phyloP scores from a whole-genome alignment of 2,888 invertebrate species.

The Digitonthophagus gazella region DNA sequence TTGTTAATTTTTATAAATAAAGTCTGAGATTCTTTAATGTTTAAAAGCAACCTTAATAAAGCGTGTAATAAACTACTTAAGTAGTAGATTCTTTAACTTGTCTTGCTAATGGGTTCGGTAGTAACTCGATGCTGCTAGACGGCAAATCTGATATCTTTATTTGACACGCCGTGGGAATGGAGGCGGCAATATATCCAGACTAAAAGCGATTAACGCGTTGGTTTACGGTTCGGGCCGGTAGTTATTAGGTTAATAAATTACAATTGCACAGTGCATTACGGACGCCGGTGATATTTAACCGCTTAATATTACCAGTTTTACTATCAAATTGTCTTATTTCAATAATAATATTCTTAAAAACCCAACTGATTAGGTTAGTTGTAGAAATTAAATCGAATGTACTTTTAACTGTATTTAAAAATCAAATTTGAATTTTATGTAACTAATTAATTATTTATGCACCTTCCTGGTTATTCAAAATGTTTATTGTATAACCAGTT shows the following conservation, averaged over 20 bases:
- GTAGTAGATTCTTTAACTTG: background rate
- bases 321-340: background rate
- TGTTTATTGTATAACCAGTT: too few species aligned
- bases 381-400: too few species aligned
- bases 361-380: too few species aligned
- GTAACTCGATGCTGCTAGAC: background rate
- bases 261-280: constrained; percentile 12
- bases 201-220: constrained; percentile 17
- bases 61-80: background rate
- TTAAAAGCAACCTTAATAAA: too few species aligned
- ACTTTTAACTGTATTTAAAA: too few species aligned
- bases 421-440: too few species aligned
- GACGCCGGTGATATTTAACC: background rate
- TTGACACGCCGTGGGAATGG: constrained; percentile 2
- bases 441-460: too few species aligned
- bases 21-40: too few species aligned
- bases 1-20: too few species aligned
- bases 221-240: constrained; percentile 13
- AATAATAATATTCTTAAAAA: background rate
- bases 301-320: constrained; percentile 4
- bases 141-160: constrained; percentile 11
- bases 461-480: too few species aligned
- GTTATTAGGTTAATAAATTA: constrained; percentile 16
- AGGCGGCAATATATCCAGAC: constrained; percentile 7
- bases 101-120: background rate